These are phyloP conservation scores for Avahi laniger DNA, from an alignment of 2,797 vertebrate genomes.

Conservation along the genomic window DNA sequence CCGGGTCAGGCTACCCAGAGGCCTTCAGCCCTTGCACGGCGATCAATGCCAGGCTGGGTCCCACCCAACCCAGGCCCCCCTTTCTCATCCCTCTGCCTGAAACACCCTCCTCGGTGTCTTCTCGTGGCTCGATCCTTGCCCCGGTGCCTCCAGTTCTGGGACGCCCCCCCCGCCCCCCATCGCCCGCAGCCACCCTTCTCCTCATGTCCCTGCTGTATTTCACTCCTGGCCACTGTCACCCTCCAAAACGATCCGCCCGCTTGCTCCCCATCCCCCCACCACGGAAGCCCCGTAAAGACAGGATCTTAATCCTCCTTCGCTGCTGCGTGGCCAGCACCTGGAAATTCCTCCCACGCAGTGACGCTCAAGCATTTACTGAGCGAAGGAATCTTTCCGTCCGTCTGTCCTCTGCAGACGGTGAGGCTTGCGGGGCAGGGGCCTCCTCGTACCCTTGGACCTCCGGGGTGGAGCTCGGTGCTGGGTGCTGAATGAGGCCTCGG, in stretches of 20 bases:
- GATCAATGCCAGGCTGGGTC: not conserved
- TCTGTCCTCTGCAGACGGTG: not conserved
- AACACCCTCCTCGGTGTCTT: not conserved
- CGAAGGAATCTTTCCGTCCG: not conserved
- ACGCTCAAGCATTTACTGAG: not conserved
- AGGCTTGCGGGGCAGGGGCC: not conserved
- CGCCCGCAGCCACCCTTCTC: not conserved
- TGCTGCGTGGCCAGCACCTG: not conserved
- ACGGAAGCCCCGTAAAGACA: accelerated
- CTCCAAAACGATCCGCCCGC: accelerated
- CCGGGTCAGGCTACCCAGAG: not conserved
- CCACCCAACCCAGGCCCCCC: not conserved
- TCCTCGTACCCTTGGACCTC: not conserved
- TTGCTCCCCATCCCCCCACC: accelerated
- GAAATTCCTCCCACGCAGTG: too few relatives aligned
- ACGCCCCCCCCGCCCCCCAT: not conserved
- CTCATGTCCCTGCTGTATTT: too few relatives aligned
- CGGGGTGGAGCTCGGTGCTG: not conserved
- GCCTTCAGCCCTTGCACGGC: accelerated
- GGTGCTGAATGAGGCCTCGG: not conserved
- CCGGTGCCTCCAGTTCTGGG: not conserved
- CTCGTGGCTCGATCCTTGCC: not conserved
- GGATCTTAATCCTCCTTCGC: not conserved
- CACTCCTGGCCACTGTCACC: not conserved
- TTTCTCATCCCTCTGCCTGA: not conserved